Evolutionary conservation across 2,888 invertebrate species (phyloP).

Genomic region (Harpagoxenus sublaevis): DNA sequence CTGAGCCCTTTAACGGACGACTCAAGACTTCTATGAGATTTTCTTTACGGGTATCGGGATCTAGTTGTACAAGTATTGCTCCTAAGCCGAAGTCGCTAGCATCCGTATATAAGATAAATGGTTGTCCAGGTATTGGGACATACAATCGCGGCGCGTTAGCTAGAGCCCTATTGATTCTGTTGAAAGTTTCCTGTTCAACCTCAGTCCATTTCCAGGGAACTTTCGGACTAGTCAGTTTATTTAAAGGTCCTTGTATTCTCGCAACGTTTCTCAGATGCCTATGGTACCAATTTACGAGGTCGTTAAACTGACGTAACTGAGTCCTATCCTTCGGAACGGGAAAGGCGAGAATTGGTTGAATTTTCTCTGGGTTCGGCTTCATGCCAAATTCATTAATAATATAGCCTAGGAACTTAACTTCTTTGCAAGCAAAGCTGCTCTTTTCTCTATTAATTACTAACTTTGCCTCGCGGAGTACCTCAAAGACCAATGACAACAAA

Average conservation of each 20-base stretch:
- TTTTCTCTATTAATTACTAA: neutral
- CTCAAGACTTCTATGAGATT: neutral
- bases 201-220: neutral
- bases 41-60: neutral
- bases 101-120: neutral
- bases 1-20: neutral
- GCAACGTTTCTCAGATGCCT: neutral
- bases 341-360: neutral
- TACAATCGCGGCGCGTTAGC: neutral
- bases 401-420: neutral
- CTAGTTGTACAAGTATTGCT: neutral
- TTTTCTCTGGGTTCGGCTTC: neutral
- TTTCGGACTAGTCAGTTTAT: neutral
- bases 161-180: neutral
- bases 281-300: neutral
- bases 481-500: neutral
- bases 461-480: neutral
- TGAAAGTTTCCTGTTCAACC: neutral
- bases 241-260: neutral
- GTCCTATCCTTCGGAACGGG: neutral
- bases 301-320: neutral
- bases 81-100: neutral
- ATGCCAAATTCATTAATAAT: neutral
- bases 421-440: neutral
- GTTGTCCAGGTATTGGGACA: neutral